A percentile compares a stretch with the other conserved stretches of the same genome.
Conservation (phyloP, 2,113 vertebrate genomes). For the Rhinogobius similis region DNA sequence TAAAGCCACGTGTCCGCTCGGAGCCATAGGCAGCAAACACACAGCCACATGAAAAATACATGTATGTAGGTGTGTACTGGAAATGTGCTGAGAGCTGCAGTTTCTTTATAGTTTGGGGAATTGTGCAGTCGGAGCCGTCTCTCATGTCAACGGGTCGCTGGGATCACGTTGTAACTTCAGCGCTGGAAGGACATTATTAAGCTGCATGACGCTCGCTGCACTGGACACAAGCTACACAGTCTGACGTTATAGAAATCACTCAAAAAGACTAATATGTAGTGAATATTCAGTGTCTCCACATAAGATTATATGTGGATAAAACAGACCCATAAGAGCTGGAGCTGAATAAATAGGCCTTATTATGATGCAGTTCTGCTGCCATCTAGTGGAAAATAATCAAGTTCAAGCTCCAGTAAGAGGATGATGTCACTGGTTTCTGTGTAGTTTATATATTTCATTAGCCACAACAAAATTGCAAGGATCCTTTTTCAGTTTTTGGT, state of each 20-base stretch:
- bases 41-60: not conserved
- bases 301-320: too few species aligned
- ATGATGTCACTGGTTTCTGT: too few species aligned
- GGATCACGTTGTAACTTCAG: not conserved
- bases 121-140: not conserved
- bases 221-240: not conserved
- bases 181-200: not conserved
- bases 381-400: constrained; percentile 24
- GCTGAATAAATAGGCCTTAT: not conserved
- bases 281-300: not conserved
- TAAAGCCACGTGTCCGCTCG: too few species aligned
- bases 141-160: constrained; percentile 2
- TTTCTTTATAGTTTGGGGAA: not conserved
- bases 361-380: constrained; percentile 29
- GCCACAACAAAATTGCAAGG: too few species aligned
- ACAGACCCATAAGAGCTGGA: not conserved
- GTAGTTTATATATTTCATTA: too few species aligned
- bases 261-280: not conserved
- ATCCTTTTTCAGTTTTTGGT: too few species aligned
- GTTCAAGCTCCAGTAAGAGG: not conserved
- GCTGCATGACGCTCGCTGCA: not conserved
- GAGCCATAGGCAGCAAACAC: too few species aligned
- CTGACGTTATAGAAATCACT: not conserved
- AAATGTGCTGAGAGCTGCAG: not conserved
- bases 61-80: not conserved